A percentile compares a stretch with the other conserved stretches of the same genome.
Evolutionary conservation across 2,888 invertebrate species (phyloP).

Genomic region (Nemapogon koenigi): DNA sequence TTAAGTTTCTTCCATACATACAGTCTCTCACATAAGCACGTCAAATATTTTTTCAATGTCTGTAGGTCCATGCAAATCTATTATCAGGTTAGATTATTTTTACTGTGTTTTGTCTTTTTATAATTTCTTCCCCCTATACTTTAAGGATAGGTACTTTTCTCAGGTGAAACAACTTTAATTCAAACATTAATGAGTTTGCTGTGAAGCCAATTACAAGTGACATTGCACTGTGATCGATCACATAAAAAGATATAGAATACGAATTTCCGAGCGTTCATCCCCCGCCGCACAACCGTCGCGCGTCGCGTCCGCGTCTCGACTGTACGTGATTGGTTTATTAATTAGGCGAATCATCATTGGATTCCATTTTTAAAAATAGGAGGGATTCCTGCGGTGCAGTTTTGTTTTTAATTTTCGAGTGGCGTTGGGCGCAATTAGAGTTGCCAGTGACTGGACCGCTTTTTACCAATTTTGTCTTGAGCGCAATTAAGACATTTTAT

Average conservation of each 20-base stretch:
- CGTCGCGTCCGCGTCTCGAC: conserved; percentile 61
- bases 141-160: too few relatives aligned
- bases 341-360: conserved; percentile 61
- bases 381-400: conserved; percentile 59
- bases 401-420: conserved; percentile 59
- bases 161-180: too few relatives aligned
- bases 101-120: too few relatives aligned
- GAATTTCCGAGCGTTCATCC: conserved; percentile 61
- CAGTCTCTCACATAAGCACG: too few relatives aligned
- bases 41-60: too few relatives aligned
- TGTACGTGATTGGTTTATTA: conserved; percentile 66
- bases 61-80: too few relatives aligned
- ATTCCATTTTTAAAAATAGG: conserved; percentile 61
- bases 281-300: conserved; percentile 62
- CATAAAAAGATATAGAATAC: conserved; percentile 60
- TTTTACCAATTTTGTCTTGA: conserved; percentile 51
- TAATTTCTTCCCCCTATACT: too few relatives aligned
- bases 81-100: too few relatives aligned
- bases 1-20: too few relatives aligned
- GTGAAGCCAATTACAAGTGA: conserved; percentile 59
- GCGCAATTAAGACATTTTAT: too few relatives aligned
- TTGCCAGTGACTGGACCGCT: conserved; percentile 33
- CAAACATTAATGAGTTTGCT: too few relatives aligned
- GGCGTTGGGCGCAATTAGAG: conserved; percentile 61
- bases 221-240: conserved; percentile 51